Evolutionary conservation across 2,113 vertebrate species (phyloP).

Genomic region (Menidia beryllina): DNA sequence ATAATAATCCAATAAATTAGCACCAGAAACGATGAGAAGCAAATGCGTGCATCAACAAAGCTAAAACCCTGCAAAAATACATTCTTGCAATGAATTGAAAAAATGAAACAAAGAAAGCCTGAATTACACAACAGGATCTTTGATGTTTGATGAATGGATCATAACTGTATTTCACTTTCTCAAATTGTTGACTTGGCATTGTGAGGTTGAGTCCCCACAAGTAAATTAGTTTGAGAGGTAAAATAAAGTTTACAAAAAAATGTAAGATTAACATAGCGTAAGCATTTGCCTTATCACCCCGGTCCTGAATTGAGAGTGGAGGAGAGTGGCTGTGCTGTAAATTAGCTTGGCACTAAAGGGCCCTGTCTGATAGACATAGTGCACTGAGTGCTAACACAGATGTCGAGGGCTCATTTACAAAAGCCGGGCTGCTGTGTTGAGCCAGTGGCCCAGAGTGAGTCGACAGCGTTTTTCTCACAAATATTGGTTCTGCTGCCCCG

Average conservation of each 20-base stretch:
- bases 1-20: slow-evolving; percentile 25
- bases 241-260: slow-evolving; percentile 32
- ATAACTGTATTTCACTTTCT: slow-evolving; percentile 32
- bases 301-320: slow-evolving; percentile 42
- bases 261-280: slow-evolving; percentile 66
- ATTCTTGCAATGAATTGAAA: slow-evolving; percentile 14
- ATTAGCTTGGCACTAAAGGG: slow-evolving; percentile 70
- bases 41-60: neutral
- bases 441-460: slow-evolving; percentile 69
- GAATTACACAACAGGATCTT: neutral
- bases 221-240: slow-evolving; percentile 55
- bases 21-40: neutral
- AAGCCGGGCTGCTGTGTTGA: slow-evolving; percentile 69
- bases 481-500: slow-evolving; percentile 75
- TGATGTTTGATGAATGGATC: slow-evolving; percentile 29
- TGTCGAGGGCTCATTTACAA: slow-evolving; percentile 80
- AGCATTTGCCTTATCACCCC: slow-evolving; percentile 72
- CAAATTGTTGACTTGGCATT: slow-evolving; percentile 59
- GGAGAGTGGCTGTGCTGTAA: slow-evolving; percentile 65
- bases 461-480: slow-evolving; percentile 69
- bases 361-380: slow-evolving; percentile 66
- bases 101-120: slow-evolving; percentile 3
- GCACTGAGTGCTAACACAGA: slow-evolving; percentile 73
- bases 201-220: slow-evolving; percentile 55
- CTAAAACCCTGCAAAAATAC: neutral